Base-by-base conservation (phyloP, 2,113 vertebrate genomes). In the Setophaga petechia region DNA sequence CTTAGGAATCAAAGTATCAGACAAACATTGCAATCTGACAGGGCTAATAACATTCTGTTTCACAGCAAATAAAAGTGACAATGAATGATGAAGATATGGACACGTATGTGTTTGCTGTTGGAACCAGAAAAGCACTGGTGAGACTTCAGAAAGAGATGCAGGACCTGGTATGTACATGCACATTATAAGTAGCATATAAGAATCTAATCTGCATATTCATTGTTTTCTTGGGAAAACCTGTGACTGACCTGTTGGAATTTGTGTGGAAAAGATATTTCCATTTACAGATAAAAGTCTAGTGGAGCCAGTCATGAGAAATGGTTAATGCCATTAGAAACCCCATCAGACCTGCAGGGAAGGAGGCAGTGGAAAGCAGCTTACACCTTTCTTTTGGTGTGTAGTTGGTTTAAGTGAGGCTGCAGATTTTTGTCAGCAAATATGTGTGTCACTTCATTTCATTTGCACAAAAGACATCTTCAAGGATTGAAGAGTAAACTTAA, bases 71-170 rank as follows among this genome's bases (percentile, higher is more conserved):
- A 97, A 99, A 99, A 98, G 99, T 99, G 85, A 99, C 99, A 22
- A 98, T 99, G 93, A 99, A 99, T 84, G 99, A 99, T 21, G 99
- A 99, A 77, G 99, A 99, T 90, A 99, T 99, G 99, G 99, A 99
- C 94, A 99, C 99, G 1, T 99, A 99, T 25, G 99, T 99, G 72
- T 99, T 99, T 97, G 99, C 99, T 72, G 98, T 99, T 54, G 99
- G 99, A 47, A 99, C 98, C 49, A 99, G 98, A 94, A 99, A 99
- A 97, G 98, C 99, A 58, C 98, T 99, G 98, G 98, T 98, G 35
- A 97, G 98, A 59, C 97, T 99, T 75, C 99, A 99, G 98, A 99
- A 99, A 59, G 99, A 99, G 96, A 99, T 99, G 99, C 99, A 99
- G 98, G 99, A 99, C 98, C 96, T 99, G 99, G 98, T 98, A 98